Percentiles rank a stretch among this genome's conserved stretches.
Conservation (phyloP, 2,797 vertebrate species). For the Apogon hyalosoma region DNA sequence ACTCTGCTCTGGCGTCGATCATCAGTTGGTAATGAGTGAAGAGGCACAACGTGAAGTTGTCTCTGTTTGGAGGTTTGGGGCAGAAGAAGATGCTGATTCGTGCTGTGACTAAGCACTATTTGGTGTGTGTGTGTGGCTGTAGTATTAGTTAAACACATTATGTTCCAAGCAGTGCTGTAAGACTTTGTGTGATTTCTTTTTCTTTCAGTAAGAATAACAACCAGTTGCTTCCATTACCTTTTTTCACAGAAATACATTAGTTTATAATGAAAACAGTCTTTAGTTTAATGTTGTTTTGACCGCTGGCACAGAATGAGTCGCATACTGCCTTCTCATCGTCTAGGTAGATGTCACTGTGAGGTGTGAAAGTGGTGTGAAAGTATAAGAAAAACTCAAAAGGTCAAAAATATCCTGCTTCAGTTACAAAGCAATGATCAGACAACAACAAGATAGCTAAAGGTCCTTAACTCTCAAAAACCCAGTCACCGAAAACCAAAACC, state of each 20-base stretch:
- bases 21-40: background rate
- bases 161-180: background rate
- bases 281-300: conserved; percentile 1
- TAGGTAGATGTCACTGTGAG: background rate
- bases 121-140: conserved; percentile 13
- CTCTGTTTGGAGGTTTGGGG: conserved; percentile 1
- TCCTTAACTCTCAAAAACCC: too few species aligned
- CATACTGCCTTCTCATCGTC: background rate
- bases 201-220: too few species aligned
- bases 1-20: conserved; percentile 9
- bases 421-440: too few species aligned
- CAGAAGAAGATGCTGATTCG: background rate
- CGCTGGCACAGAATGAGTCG: conserved; percentile 14
- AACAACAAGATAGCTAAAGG: too few species aligned
- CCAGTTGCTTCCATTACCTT: too few species aligned
- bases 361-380: background rate
- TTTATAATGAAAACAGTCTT: too few species aligned
- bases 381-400: background rate
- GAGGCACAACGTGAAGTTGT: conserved; percentile 8
- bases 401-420: too few species aligned
- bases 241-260: background rate
- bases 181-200: too few species aligned
- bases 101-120: conserved; percentile 56
- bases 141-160: background rate
- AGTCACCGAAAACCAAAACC: too few species aligned